Base-by-base conservation (phyloP, 2,113 vertebrate genomes). In the Istiophorus platypterus region DNA sequence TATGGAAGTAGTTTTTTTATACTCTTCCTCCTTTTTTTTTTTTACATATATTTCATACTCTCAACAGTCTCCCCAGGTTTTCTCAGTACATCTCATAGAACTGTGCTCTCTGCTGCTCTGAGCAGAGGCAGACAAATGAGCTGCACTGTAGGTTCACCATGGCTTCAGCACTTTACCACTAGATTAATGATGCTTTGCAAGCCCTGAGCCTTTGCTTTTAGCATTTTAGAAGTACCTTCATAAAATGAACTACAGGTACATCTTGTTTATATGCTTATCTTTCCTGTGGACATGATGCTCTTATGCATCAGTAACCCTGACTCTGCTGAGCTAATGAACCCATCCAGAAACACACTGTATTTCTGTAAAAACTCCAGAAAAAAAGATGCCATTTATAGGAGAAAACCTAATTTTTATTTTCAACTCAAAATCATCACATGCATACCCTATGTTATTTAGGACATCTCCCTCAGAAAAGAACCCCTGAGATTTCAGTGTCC, bases 91-190 rank as follows among this genome's bases (percentile, higher is more conserved):
- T 73, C 85, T 85, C 85, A 80, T 74, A 81, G 75, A 79, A 88
- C 74, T 80, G 65, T 82, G 56, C 62, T 86, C 84, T 87, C 54
- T 85, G 84, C 69, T 76, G 80, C 85, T 91, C 81, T 62, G 91
- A 91, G 89, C 79, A 64, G 82, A 82, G 56, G 78, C 87, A 93
- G 92, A 94, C 93, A 93, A 93, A 95, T 94, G 92, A 95, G 92
- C 88, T 86, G 80, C 88, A 85, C 85, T 88, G 85, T 77, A 82
- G 86, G 86, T 94, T 91, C 81, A 88, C 85, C 61, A 24, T 85
- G 86, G 86, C 72, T 91, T 92, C 85, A 85, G 91, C 85, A 89
- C 85, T 91, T 90, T 88, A 79, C 87, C 59, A 58, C 76, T 92
- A 90, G 91, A 94, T 93, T 94, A 94, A 94, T 94, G 92, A 93